phyloP scores from a whole-genome alignment of 2,797 vertebrate genomes.

The Anisognathus igniventris region DNA sequence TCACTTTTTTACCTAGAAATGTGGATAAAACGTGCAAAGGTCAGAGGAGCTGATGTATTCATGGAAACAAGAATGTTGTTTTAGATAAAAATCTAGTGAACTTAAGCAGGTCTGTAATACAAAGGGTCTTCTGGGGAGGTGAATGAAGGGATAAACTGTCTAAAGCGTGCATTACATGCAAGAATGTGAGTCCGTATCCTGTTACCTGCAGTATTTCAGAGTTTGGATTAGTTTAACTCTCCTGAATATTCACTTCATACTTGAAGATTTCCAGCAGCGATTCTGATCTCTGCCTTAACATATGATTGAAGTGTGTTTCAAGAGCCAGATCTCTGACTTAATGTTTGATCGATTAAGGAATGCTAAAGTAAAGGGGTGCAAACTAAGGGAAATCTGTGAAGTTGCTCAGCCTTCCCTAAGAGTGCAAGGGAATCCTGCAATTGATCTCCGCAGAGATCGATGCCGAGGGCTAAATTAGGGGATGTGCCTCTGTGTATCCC shows the following conservation, averaged over 20 bases:
- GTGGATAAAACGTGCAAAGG: constrained; percentile 49
- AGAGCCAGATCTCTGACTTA: neutral
- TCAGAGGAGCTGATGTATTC: constrained; percentile 51
- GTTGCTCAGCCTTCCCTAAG: neutral
- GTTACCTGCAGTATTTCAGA: constrained; percentile 49
- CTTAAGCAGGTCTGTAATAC: constrained; percentile 55
- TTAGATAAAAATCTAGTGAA: constrained; percentile 68
- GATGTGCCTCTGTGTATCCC: neutral
- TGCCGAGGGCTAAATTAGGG: neutral
- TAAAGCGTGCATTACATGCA: constrained; percentile 35
- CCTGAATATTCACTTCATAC: constrained; percentile 18
- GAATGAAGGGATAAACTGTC: constrained; percentile 61
- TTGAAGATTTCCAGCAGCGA: neutral
- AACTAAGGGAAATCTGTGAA: neutral
- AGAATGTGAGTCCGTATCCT: constrained; percentile 34
- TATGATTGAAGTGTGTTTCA: neutral
- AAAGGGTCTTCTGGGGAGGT: constrained; percentile 59
- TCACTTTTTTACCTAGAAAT: constrained; percentile 41
- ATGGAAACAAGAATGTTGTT: constrained; percentile 62
- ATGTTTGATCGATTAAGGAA: neutral
- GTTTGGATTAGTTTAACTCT: constrained; percentile 12
- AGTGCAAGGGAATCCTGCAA: neutral
- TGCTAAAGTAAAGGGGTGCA: neutral
- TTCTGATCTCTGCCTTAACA: neutral
- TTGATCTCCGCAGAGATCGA: neutral